Evolutionary conservation across 2,888 invertebrate species (phyloP).

Genomic region (Bellardia bayeri): DNA sequence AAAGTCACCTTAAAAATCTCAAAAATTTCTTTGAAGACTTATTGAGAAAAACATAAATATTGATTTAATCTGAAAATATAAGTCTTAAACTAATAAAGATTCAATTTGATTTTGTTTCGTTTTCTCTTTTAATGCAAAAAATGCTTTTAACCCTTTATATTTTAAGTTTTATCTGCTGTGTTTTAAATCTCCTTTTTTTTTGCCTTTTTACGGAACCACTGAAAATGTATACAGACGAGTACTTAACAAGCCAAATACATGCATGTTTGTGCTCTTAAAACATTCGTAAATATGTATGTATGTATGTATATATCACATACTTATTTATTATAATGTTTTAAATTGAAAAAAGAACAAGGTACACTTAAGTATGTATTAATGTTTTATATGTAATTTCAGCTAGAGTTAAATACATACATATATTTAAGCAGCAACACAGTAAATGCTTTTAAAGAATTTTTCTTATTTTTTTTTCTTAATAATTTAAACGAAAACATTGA

Average conservation of each 20-base stretch:
- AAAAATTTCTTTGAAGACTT: too few relatives aligned
- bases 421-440: background rate
- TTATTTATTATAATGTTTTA: constrained; percentile 11
- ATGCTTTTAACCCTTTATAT: constrained; percentile 12
- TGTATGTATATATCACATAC: constrained; percentile 5
- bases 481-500: constrained; percentile 36
- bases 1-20: too few relatives aligned
- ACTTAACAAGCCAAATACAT: constrained; percentile 19
- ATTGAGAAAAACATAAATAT: too few relatives aligned
- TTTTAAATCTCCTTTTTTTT: background rate
- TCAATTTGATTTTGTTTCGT: constrained; percentile 15
- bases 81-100: constrained; percentile 13
- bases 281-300: background rate
- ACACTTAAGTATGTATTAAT: background rate
- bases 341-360: background rate
- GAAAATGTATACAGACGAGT: constrained; percentile 9
- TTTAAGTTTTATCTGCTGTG: background rate
- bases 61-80: background rate
- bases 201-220: background rate
- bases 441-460: constrained; percentile 1
- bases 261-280: constrained; percentile 13
- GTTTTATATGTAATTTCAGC: background rate
- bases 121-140: constrained; percentile 23
- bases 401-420: background rate
- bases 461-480: constrained; percentile 18